Evolutionary conservation across 53 echinoderm and acorn worm species (phyloP), one percentile per base, ranked within the genome.

Genomic region (Patiria pectinifera): DNA sequence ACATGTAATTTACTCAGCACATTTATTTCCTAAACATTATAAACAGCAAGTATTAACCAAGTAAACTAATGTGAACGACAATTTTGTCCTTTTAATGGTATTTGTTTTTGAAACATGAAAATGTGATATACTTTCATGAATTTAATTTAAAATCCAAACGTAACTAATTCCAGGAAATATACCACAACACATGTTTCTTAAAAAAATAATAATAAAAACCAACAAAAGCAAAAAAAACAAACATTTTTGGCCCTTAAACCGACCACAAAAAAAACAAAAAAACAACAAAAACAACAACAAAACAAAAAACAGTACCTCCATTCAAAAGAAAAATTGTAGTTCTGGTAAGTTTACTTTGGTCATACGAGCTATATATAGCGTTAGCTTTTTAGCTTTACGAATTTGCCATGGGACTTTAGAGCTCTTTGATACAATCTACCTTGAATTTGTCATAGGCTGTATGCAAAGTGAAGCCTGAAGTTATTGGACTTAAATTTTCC

Each of bases 401-500:
- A 77, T 77, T 77, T 77, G 77, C 77, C 77, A 9, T 3, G 77
- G 77, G 77, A 77, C 77, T 77, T 77, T 77, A 77, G 35, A 25
- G 35, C 35, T 77, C 77, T 77, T 77, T 77, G 4, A 77, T 77
- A 77, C 77, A 77, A 77, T 77, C 26, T 77, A 74, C 75, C 75
- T 74, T 74, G 75, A 74, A 74, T 74, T 74, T 74, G 75, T 74
- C 75, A 74, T 74, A 74, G 75, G 75, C 75, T 74, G 75, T 74
- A 74, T 74, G 75, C 75, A 77, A 77, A 77, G 77, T 25, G 35
- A 77, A 77, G 77, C 77, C 23, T 35, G 16, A 77, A 77, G 35
- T 77, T 25, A 25, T 77, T 77, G 77, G 77, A 77, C 77, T 77
- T 83, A 83, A 60, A 83, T 59, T 61, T 83, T 83, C 60, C 83